Percentiles rank a stretch among this genome's conserved stretches.
Conservation (phyloP, 2,797 vertebrate species). For the Percopsis omiscomaycus region DNA sequence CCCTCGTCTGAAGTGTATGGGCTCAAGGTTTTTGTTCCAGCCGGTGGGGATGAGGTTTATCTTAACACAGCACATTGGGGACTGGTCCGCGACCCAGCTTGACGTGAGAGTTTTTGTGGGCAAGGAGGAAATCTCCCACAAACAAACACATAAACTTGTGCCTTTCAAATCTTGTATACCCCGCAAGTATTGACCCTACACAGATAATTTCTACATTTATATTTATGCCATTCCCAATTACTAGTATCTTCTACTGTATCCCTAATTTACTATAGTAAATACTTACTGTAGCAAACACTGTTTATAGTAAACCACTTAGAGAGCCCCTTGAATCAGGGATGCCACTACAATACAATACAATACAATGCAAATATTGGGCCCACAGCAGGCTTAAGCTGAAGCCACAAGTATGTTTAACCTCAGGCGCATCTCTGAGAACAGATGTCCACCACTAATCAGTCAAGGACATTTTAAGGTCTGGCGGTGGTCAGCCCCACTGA, state of each 20-base stretch:
- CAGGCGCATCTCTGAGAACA: constrained; percentile 35
- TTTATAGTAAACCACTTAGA: neutral
- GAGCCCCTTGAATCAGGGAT: neutral
- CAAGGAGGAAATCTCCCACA: too few species aligned
- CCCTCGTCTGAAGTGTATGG: constrained; percentile 53
- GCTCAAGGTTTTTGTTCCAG: constrained; percentile 30
- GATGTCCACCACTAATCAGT: constrained; percentile 55
- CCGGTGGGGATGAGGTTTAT: constrained; percentile 37
- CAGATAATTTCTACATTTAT: too few species aligned
- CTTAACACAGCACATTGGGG: constrained; percentile 48
- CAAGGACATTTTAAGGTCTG: constrained; percentile 19
- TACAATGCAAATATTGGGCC: neutral
- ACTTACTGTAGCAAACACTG: too few species aligned
- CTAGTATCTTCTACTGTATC: too few species aligned
- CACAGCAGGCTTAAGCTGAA: neutral
- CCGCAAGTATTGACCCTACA: too few species aligned
- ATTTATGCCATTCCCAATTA: too few species aligned
- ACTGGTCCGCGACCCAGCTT: constrained; percentile 20
- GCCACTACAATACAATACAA: neutral
- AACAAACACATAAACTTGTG: too few species aligned
- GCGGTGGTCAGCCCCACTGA: constrained; percentile 11
- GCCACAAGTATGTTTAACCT: constrained; percentile 30
- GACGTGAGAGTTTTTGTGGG: too few species aligned
- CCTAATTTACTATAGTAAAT: too few species aligned
- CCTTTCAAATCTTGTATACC: too few species aligned